Evolutionary conservation across 2,113 vertebrate species (phyloP), one percentile per base, ranked within the genome.

Genomic region (Benitochromis conjunctus): DNA sequence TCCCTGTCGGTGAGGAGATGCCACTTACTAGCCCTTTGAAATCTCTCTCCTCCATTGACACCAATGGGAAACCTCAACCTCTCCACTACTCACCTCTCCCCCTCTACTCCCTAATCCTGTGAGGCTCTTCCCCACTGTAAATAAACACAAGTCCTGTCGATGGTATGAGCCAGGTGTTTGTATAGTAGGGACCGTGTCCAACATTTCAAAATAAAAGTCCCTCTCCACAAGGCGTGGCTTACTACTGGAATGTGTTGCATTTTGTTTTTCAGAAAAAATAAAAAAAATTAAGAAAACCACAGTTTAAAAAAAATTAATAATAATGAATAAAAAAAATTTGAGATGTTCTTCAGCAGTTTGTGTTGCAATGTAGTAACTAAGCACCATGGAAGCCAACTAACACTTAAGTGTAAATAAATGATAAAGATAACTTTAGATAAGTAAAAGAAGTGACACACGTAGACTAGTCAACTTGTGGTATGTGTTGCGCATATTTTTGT

Each of bases 211-310:
- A 91, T 80, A 85, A 89, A 87, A 93, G 94, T 94, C 94, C 94
- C 94, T 89, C 62, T 91, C 80, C 91, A 91, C 92, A 93, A 89
- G 83, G 87, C 92, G 94, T 94, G 94, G 95, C 96, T 95, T 94
- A 94, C 92, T 96, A 96, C 96, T 97, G 96, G 96, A 96, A 96
- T 96, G 96, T 97, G 95, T 96, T 96, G 93, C 95, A 92, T 95
- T 96, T 94, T 96, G 94, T 95, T 95, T 96, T 95, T 93, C 92
- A 94, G 69, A 93, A 88, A 95, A 96, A n/a, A n/a, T n/a, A n/a
- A n/a, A 95, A 95, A 81, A 96, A 93, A 95, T 71, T 81, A 82
- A 90, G 84, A 94, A 95, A 95, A 94, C 56, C 81, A 89, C 88
- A 79, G 54, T 79, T 83, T 9, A 83, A 90, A 89, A 92, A 81